A percentile compares a stretch with the other conserved stretches of the same genome.
phyloP scores from a whole-genome alignment of 2,113 vertebrate genomes.

The Coreoperca whiteheadi region DNA sequence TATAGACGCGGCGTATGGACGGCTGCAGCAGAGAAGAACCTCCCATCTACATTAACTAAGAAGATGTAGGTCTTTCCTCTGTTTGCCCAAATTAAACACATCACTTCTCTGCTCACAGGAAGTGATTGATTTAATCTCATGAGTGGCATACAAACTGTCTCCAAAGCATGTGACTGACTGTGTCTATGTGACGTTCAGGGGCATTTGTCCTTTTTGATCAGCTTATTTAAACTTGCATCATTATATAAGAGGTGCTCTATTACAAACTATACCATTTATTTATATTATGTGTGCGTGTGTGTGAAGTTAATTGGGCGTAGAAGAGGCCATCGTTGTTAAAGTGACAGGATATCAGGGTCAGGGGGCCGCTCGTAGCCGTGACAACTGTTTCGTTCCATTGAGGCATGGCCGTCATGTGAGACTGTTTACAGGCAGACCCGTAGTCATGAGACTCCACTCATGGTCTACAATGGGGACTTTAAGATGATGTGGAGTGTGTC shows the following conservation, averaged over 20 bases:
- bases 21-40: neutral
- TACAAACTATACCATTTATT: neutral
- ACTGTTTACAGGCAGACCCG: constrained; percentile 41
- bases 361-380: constrained; percentile 36
- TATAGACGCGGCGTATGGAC: neutral
- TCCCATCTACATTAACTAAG: neutral
- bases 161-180: neutral
- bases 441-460: constrained; percentile 69
- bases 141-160: neutral
- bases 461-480: constrained; percentile 30
- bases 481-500: constrained; percentile 13
- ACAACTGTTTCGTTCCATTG: constrained; percentile 11
- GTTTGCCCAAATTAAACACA: constrained; percentile 7
- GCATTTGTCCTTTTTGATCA: neutral
- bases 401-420: constrained; percentile 68
- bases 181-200: neutral
- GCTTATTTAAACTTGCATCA: neutral
- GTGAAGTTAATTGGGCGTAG: neutral
- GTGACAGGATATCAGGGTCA: constrained; percentile 51
- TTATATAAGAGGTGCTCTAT: neutral
- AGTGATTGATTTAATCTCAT: constrained; percentile 18
- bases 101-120: constrained; percentile 6
- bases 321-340: constrained; percentile 3
- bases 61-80: neutral
- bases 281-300: neutral